These are phyloP conservation scores for Drosophila formosana DNA, from an alignment of 2,888 invertebrate species.

Conservation along the genomic window DNA sequence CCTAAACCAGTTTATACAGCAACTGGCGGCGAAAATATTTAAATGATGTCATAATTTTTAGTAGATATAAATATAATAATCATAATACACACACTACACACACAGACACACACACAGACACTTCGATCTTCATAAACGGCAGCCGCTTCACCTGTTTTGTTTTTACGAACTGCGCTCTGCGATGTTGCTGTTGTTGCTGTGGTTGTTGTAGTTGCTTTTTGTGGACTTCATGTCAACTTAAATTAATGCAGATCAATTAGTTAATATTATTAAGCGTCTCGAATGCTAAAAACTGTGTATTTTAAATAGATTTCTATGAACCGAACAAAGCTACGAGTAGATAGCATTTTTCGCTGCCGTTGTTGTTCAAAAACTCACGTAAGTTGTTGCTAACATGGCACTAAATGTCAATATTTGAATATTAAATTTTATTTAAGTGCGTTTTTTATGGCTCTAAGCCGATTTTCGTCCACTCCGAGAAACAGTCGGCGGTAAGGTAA, in stretches of 20 bases:
- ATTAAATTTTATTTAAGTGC: conserved; percentile 81
- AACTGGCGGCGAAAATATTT: conserved; percentile 75
- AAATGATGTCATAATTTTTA: conserved; percentile 81
- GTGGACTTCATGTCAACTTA: conserved; percentile 61
- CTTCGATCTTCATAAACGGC: conserved; percentile 55
- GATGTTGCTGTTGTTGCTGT: conserved; percentile 16
- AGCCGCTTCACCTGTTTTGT: conserved; percentile 54
- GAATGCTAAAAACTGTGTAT: conserved; percentile 61
- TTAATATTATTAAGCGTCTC: conserved; percentile 77
- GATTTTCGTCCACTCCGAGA: conserved; percentile 72
- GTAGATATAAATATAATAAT: conserved; percentile 70
- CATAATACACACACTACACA: conserved; percentile 68
- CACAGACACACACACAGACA: conserved; percentile 30
- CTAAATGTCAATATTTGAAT: conserved; percentile 83
- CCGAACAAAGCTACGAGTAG: conserved; percentile 25
- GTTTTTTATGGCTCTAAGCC: conserved; percentile 82
- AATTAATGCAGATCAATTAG: conserved; percentile 82
- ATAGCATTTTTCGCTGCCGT: conserved; percentile 15
- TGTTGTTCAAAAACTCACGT: conserved; percentile 57
- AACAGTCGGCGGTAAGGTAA: conserved; percentile 47
- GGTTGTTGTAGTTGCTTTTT: conserved; percentile 26
- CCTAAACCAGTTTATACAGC: conserved; percentile 73
- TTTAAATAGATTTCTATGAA: conserved; percentile 53
- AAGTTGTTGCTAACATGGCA: conserved; percentile 80
- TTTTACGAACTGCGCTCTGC: conserved; percentile 12